phyloP scores from a whole-genome alignment of 2,113 vertebrate genomes.

The Chroicocephalus ridibundus region DNA sequence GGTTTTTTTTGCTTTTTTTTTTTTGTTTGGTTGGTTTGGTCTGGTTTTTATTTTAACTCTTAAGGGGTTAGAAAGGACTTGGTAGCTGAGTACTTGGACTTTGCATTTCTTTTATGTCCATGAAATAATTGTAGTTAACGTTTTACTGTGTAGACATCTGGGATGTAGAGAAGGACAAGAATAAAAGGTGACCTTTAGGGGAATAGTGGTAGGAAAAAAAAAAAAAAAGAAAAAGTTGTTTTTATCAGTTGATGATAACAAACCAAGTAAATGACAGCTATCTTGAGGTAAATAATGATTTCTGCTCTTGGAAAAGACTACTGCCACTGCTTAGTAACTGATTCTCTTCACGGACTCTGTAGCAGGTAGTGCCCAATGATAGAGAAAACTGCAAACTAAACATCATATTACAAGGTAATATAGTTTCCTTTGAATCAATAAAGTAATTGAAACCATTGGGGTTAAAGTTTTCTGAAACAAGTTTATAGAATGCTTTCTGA shows the following conservation, averaged over 20 bases:
- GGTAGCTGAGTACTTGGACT: background rate
- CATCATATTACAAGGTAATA: background rate
- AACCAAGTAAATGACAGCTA: background rate
- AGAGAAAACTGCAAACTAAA: background rate
- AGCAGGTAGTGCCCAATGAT: background rate
- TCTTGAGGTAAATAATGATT: background rate
- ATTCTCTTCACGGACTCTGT: background rate
- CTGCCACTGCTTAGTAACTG: background rate
- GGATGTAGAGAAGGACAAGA: background rate
- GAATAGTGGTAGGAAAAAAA: background rate
- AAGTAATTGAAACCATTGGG: background rate
- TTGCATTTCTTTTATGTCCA: background rate
- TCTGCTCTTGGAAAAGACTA: background rate
- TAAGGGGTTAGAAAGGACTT: background rate
- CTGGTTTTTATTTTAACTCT: background rate
- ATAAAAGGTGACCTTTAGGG: background rate
- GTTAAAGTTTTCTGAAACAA: conserved; percentile 18
- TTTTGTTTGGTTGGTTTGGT: background rate
- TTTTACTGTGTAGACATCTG: background rate
- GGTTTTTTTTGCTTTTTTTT: background rate
- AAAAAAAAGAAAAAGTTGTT: background rate
- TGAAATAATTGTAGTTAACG: background rate
- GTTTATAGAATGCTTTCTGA: conserved; percentile 13
- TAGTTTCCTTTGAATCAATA: background rate
- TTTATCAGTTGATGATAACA: background rate